Conservation (phyloP, 2,113 vertebrate genomes). For the Ia io region DNA sequence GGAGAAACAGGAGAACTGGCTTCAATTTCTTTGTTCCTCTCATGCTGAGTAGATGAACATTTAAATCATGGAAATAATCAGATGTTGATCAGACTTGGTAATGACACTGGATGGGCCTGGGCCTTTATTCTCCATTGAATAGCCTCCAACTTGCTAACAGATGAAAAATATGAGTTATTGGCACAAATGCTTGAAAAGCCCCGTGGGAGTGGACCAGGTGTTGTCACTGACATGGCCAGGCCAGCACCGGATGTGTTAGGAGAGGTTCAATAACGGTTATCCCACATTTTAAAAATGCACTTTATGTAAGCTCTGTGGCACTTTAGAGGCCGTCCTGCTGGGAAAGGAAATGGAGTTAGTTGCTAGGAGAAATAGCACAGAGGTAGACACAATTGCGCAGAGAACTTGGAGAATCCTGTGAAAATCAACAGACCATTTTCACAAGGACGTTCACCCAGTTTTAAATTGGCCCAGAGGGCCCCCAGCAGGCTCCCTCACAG, state of each 20-base stretch:
- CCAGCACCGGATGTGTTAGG: neutral
- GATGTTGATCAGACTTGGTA: conserved; percentile 41
- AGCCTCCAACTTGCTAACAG: neutral
- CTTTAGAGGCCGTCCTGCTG: neutral
- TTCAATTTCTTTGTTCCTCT: neutral
- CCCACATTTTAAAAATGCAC: neutral
- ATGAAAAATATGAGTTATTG: neutral
- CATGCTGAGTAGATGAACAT: conserved; percentile 37
- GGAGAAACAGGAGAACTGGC: neutral
- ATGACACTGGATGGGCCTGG: neutral
- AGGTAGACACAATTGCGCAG: neutral
- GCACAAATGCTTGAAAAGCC: neutral
- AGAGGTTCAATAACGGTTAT: neutral
- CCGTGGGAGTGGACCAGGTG: neutral
- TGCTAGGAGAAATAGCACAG: neutral
- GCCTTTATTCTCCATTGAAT: neutral
- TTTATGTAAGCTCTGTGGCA: neutral
- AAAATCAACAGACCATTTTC: neutral
- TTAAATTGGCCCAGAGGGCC: neutral
- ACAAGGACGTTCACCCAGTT: neutral
- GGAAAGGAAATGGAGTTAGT: conserved; percentile 17
- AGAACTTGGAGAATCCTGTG: neutral
- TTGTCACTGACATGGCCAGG: neutral
- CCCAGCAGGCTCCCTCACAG: neutral
- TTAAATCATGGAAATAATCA: conserved; percentile 44